Base-by-base conservation (phyloP, 2,797 vertebrate species). In the Scarus forsteni region DNA sequence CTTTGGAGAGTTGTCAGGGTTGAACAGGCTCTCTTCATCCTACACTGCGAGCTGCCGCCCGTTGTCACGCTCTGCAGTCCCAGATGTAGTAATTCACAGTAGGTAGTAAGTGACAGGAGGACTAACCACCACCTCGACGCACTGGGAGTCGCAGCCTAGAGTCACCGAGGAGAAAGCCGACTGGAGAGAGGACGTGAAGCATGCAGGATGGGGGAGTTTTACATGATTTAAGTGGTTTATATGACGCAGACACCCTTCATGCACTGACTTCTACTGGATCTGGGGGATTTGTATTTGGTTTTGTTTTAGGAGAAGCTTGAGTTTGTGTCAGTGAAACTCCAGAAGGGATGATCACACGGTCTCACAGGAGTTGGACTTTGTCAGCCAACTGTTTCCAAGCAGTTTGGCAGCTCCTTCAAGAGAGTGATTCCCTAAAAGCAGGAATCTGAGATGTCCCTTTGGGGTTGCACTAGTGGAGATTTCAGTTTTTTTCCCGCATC, bases 71-170 rank as follows among this genome's bases (percentile, higher is more conserved):
- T 51, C 58, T 40, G 8, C 60, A 46, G 66, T 43, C 54, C 55
- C 67, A 75, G 67, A 66, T 73, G 78, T 69, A 60, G 68, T 71
- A 50, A 63, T 62, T 78, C 70, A 69, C 66, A 65, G 61, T 48
- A 62, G 75, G 66, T 43, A 34, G 52, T 80, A 80, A 84, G 64
- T 80, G 69, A 79, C 75, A 61, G 52, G 58, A 58, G 66, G 51
- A 81, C 59, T 36, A 27, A 45, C 53, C 65, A 53, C 46, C 59
- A 58, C 48, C 57, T 65, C 59, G 44, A 43, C 58, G 63, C 51
- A 3, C 58, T 45, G 59, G 62, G 73, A 70, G 54, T 60, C 56
- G 66, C 56, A 73, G 64, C 66, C 49, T 75, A 72, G 27, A 43
- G 64, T 19, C 50, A 18, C 5, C 3, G 51, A 13, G 63, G 27